Evolutionary conservation across 2,888 invertebrate genomes (phyloP).

Genomic region (Sinodicranocentrus sp.): DNA sequence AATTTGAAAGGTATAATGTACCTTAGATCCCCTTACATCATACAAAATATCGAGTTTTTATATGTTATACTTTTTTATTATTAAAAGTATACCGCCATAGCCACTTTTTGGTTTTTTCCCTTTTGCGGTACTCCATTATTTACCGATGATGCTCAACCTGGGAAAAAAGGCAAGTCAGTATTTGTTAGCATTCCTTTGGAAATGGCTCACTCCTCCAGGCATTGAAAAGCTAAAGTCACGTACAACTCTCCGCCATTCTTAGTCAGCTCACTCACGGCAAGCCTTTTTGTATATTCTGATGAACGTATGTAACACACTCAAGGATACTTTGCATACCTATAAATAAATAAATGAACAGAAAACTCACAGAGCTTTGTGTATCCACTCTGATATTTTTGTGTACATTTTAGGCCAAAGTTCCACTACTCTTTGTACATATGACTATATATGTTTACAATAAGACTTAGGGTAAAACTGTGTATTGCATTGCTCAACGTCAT

Average conservation of each 20-base stretch:
- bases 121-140: slow-evolving; percentile 35
- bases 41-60: too few species aligned
- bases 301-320: slow-evolving; percentile 27
- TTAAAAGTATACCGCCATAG: too few species aligned
- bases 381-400: too few species aligned
- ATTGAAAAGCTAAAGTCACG: slow-evolving; percentile 36
- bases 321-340: slow-evolving; percentile 55
- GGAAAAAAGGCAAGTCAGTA: slow-evolving; percentile 21
- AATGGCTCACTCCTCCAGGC: slow-evolving; percentile 27
- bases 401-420: too few species aligned
- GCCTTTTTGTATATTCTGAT: too few species aligned
- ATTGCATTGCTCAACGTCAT: slow-evolving; percentile 53
- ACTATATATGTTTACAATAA: not conserved
- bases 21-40: too few species aligned
- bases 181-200: slow-evolving; percentile 56
- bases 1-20: too few species aligned
- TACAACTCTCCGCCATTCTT: slow-evolving; percentile 12
- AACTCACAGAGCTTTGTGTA: too few species aligned
- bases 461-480: slow-evolving; percentile 18
- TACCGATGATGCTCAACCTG: slow-evolving; percentile 17
- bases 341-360: slow-evolving; percentile 54
- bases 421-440: too few species aligned
- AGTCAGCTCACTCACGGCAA: not conserved
- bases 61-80: too few species aligned
- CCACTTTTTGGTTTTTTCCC: too few species aligned